Base-by-base conservation (phyloP, 2,113 vertebrate genomes). In the Diadophis punctatus region DNA sequence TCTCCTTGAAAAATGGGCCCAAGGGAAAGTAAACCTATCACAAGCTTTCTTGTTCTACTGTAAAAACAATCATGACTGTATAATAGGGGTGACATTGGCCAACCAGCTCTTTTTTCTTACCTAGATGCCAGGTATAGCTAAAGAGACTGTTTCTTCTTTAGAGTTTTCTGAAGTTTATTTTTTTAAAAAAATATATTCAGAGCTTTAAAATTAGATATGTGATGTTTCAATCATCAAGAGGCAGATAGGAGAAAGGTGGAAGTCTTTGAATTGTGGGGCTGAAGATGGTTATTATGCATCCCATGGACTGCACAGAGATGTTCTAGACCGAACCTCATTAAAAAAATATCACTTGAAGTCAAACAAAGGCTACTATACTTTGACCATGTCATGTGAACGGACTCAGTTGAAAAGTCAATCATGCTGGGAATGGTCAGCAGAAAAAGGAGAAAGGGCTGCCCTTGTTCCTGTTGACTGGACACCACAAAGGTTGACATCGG, bases 71-170 rank as follows among this genome's bases (percentile, higher is more conserved):
- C 94, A 96, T 96, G 90, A 93, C 89, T 95, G 30, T 86, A 94
- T 96, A 96, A 97, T 96, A 91, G 95, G 95, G 91, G 94, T 97
- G 95, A 97, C 95, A 94, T 87, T 96, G 94, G n/a, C 34, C 93
- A 94, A 95, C 94, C 91, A 2, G 3, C 48, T 93, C 85, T 87
- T 87, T 96, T 30, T 96, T 93, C 48, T 94, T 58, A 87, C 46
- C 3, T 92, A 90, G 25, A 87, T 85, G 48, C 49, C 86, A 88
- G 86, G 23, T 18, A 25, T 1, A 11, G 23, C 46, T 34, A 8
- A 6, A 5, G 9, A 23, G 16, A 9, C 22, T 30, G 12, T 8
- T 49, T 91, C 48, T 2, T 74, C 22, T 92, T 74, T 88, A 53
- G 5, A 74, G n/a, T 39, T 63, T 68, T 53, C 20, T 22, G 68